Evolutionary conservation across 2,888 invertebrate genomes (phyloP).

Genomic region (Caenorhabditis doughertyi): DNA sequence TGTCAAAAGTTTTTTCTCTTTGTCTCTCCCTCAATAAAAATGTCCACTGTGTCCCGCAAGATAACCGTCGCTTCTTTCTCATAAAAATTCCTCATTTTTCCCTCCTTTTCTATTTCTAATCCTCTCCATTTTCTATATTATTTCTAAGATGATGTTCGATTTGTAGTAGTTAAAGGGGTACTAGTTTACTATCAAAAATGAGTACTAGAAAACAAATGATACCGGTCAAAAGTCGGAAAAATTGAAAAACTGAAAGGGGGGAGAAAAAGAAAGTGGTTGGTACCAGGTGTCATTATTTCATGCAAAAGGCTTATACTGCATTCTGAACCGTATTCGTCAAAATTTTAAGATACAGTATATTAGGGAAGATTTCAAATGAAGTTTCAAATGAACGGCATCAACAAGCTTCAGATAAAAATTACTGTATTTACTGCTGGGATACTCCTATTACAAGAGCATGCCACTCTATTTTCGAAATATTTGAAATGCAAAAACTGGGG

Average conservation of each 20-base stretch:
- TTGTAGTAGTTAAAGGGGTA: not conserved
- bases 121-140: not conserved
- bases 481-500: too few relatives aligned
- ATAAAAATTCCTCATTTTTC: conserved; percentile 35
- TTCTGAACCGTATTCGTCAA: too few relatives aligned
- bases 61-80: conserved; percentile 32
- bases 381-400: too few relatives aligned
- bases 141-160: conserved; percentile 15
- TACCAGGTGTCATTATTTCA: conserved; percentile 13
- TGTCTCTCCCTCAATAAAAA: conserved; percentile 30
- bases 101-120: not conserved
- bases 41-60: not conserved
- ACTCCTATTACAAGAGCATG: too few relatives aligned
- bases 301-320: too few relatives aligned
- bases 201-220: conserved; percentile 23
- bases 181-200: conserved; percentile 26
- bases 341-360: too few relatives aligned
- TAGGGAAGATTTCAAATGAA: too few relatives aligned
- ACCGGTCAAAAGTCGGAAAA: conserved; percentile 25
- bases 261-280: not conserved
- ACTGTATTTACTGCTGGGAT: too few relatives aligned
- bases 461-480: too few relatives aligned
- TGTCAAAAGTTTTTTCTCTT: not conserved
- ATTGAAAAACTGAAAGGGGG: not conserved
- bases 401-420: too few relatives aligned